phyloP scores from a whole-genome alignment of 37 sponge, comb jelly and placozoan genomes.

The Beroe forskalii region DNA sequence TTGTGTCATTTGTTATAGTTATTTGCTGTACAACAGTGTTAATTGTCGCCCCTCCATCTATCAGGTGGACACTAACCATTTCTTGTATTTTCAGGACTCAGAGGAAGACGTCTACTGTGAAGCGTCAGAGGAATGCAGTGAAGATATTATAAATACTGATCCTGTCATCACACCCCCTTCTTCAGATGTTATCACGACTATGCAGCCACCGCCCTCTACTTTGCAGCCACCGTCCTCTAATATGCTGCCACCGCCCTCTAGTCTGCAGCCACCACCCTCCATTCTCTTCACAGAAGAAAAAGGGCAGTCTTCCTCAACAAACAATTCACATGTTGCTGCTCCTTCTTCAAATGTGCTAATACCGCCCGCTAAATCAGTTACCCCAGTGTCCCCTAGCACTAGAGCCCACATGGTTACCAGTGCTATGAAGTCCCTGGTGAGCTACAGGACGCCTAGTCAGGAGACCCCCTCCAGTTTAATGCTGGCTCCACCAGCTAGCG shows the following conservation, averaged over 20 bases:
- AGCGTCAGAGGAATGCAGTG: neutral
- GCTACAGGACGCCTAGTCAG: neutral
- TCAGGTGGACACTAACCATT: too few relatives aligned
- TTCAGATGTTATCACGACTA: neutral
- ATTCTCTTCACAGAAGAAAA: neutral
- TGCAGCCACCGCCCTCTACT: too few relatives aligned
- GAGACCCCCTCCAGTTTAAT: neutral
- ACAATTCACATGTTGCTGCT: neutral
- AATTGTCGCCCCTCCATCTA: too few relatives aligned
- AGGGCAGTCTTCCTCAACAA: neutral
- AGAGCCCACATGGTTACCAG: neutral
- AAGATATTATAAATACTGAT: neutral
- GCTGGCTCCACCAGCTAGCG: neutral
- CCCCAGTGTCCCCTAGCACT: neutral
- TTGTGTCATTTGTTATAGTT: too few relatives aligned
- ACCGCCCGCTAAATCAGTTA: too few relatives aligned
- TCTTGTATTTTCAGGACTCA: constrained; percentile 56
- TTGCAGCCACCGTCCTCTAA: too few relatives aligned
- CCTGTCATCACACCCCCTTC: neutral
- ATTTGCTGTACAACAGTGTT: too few relatives aligned
- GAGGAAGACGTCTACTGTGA: constrained; percentile 45
- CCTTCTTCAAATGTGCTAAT: too few relatives aligned
- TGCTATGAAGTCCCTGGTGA: neutral
- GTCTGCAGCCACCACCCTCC: too few relatives aligned
- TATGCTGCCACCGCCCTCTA: too few relatives aligned